Conservation (phyloP, 2,797 vertebrate genomes). For the Alauda arvensis region DNA sequence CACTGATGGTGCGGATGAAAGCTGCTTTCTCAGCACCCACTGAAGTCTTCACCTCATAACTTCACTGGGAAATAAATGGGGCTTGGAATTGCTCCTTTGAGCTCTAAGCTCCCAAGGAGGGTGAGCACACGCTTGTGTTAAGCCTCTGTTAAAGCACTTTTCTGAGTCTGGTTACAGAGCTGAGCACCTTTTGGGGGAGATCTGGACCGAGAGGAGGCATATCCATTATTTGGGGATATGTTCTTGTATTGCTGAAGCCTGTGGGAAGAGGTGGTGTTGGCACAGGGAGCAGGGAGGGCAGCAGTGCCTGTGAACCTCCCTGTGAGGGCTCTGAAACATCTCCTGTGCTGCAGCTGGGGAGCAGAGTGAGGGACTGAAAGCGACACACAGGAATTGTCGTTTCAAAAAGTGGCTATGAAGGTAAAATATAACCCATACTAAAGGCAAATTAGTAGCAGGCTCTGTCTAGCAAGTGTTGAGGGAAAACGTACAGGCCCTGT, state of each 20-base stretch:
- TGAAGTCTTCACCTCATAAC: neutral
- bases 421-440: neutral
- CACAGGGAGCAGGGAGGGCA: neutral
- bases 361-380: neutral
- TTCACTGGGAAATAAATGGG: neutral
- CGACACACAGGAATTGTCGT: neutral
- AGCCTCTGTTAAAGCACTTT: neutral
- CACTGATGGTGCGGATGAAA: rapidly evolving
- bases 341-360: neutral
- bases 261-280: neutral
- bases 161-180: neutral
- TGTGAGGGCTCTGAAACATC: rapidly evolving
- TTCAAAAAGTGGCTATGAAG: neutral
- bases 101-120: neutral
- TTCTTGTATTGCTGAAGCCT: neutral
- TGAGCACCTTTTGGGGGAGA: neutral
- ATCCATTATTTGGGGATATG: too few relatives aligned
- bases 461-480: neutral
- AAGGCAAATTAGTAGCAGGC: conserved; percentile 5
- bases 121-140: neutral
- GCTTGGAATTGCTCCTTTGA: neutral
- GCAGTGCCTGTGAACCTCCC: neutral
- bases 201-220: neutral
- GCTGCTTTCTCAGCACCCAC: neutral
- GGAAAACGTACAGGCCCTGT: neutral